Base-by-base conservation (phyloP, 2,888 invertebrate species). In the Campoplex capitator region DNA sequence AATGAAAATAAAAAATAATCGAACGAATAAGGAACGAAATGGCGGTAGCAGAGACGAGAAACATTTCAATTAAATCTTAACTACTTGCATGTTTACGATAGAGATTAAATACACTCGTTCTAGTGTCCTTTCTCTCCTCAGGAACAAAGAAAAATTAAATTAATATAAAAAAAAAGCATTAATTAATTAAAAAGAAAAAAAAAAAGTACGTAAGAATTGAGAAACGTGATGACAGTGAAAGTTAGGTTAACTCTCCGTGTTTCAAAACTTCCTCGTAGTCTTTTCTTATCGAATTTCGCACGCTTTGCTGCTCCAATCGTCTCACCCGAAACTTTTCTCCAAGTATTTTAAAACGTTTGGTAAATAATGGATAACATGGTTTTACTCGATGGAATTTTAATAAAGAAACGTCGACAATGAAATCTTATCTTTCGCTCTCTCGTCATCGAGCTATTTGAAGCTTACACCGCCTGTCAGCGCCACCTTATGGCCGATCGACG, bases 61-160 rank as follows among this genome's bases (percentile, higher is more conserved):
- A 85, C 74, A 78, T 84, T 86, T 84, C 82, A 88, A 82, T 86
- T 75, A 82, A 79, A 80, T 85, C 82, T 88, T 82, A 81, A 84
- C 65, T 84, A 86, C 76, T 77, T 89, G 87, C 89, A 88, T 89
- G 88, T 89, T 86, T 88, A 86, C 77, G 70, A 89, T 86, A 88
- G 84, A 86, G 85, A 88, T 87, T 81, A 38, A 70, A 88, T 81
- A 83, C 85, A 84, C 89, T 89, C 85, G 85, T 81, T 89, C 88
- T 88, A 89, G 88, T 89, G 89, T 89, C 85, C 88, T 90, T 89
- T 88, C 77, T 88, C 84, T 89, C 85, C 90, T 88, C 90, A 89
- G 90, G 88, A 89, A 90, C 65, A 62, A 86, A 76, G 74, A 65
- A 76, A 23, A 78, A 28, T 9, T 23, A 56, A 68, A 42, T n/a